phyloP scores from a whole-genome alignment of 2,797 vertebrate species.

The Sciurus vulgaris region DNA sequence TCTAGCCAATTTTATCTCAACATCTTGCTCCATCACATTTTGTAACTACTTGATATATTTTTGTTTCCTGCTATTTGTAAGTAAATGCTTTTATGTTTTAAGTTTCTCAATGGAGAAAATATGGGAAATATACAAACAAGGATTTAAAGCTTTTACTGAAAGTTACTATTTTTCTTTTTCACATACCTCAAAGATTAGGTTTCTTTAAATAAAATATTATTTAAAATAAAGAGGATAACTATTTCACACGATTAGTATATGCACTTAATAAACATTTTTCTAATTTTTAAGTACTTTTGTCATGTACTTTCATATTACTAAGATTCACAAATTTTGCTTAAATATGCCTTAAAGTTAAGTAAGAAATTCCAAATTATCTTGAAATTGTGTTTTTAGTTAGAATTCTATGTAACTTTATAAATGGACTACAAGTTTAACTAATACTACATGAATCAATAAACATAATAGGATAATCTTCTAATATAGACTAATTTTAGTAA shows the following conservation, averaged over 20 bases:
- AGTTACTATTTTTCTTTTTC: conserved; percentile 10
- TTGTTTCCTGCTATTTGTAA: conserved; percentile 61
- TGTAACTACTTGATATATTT: conserved; percentile 11
- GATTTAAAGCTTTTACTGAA: conserved; percentile 25
- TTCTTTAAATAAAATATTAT: not conserved
- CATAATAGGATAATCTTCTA: not conserved
- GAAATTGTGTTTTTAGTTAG: conserved; percentile 54
- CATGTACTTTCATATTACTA: conserved; percentile 42
- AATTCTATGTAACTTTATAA: not conserved
- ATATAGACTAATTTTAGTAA: conserved; percentile 20
- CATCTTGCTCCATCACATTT: conserved; percentile 49
- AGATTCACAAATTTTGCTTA: conserved; percentile 13
- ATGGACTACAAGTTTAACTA: not conserved
- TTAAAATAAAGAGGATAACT: not conserved
- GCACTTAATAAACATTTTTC: not conserved
- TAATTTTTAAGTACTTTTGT: not conserved
- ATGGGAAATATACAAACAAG: not conserved
- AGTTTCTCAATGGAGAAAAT: conserved; percentile 6
- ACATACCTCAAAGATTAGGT: not conserved
- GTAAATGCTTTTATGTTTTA: conserved; percentile 44
- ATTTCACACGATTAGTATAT: not conserved
- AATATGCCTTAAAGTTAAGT: conserved; percentile 6
- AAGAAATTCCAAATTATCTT: conserved; percentile 45
- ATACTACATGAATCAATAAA: conserved; percentile 24
- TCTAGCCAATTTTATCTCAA: conserved; percentile 54